A percentile compares a stretch with the other conserved stretches of the same genome.
phyloP scores from a whole-genome alignment of 1,140 invertebrate species.

The Drosophila biarmipes region DNA sequence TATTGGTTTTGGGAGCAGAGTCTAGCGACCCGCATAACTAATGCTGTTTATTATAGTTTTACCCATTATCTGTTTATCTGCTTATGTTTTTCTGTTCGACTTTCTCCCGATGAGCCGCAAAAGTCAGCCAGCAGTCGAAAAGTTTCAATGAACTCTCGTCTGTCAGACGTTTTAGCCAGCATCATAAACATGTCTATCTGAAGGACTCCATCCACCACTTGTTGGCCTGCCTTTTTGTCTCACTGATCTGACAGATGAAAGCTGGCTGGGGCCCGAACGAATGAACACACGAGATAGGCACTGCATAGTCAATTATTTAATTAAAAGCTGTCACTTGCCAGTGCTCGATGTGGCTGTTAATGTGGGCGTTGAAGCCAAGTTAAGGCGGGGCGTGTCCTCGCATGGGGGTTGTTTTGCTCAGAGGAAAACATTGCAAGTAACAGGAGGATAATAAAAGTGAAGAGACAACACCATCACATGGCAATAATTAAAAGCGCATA shows the following conservation, averaged over 20 bases:
- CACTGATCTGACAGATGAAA: constrained; percentile 60
- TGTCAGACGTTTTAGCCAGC: constrained; percentile 45
- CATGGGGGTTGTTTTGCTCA: background rate
- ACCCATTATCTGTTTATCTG: constrained; percentile 22
- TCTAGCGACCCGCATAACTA: constrained; percentile 68
- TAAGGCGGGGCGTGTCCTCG: constrained; percentile 5
- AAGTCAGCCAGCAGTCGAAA: constrained; percentile 34
- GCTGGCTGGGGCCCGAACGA: constrained; percentile 20
- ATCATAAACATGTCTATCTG: constrained; percentile 48
- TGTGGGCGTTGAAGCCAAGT: constrained; percentile 43
- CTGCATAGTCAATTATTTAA: constrained; percentile 73
- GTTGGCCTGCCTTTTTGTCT: constrained; percentile 19
- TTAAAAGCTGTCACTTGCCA: constrained; percentile 74
- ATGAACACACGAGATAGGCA: constrained; percentile 34
- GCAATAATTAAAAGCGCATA: constrained; percentile 75
- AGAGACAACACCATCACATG: constrained; percentile 43
- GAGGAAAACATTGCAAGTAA: constrained; percentile 25
- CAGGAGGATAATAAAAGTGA: constrained; percentile 46
- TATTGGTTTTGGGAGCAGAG: constrained; percentile 36
- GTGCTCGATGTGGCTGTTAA: constrained; percentile 45
- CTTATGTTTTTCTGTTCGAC: constrained; percentile 19
- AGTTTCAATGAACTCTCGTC: constrained; percentile 61
- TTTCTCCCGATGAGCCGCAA: constrained; percentile 6
- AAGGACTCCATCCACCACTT: constrained; percentile 11
- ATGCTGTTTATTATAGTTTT: constrained; percentile 44